Base-by-base conservation (phyloP, 1,140 invertebrate species). In the Apis dorsata region DNA sequence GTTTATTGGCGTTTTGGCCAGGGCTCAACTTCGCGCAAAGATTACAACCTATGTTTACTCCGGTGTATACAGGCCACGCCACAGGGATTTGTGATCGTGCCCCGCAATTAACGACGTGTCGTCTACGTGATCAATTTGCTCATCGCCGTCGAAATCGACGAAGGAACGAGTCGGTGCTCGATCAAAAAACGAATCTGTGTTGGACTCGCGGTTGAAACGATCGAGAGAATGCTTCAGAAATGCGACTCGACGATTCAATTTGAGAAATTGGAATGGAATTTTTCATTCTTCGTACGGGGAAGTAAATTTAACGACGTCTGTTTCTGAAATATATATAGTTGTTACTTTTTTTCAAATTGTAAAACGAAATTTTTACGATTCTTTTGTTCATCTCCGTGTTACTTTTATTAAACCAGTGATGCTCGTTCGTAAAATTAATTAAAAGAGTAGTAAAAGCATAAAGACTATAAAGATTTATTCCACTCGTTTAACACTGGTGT, bases 21-120 rank as follows among this genome's bases (percentile, higher is more conserved):
- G 19, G 69, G 63, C 83, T 88, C 78, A 87, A 79, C 71, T 82
- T 28, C 21, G n/a, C 78, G 79, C 79, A 84, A 82, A 76, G 83
- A 62, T 65, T 75, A 77, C 77, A 78, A 76, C 77, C 77, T 51
- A 3, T 57, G 60, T 55, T 65, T 51, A 66, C 28, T 59, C 75
- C 75, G 49, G 5, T 44, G 34, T 78, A 62, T 73, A 68, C 51
- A 57, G 82, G 71, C 57, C 77, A 21, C 75, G 81, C 60, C 51
- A 7, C 34, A 7, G 51, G 69, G 86, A 79, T 85, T 82, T 87
- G 81, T 4, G 69, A 82, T 71, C 73, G 55, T 63, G 55, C 53
- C 34, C 66, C n/a, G 53, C 83, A 88, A 88, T 88, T 88, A 86
- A 88, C 85, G 74, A 65, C 71, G 76, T 44, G 73, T 79, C 83